Evolutionary conservation across 2,113 vertebrate species (phyloP).

Genomic region (Phycodurus eques): DNA sequence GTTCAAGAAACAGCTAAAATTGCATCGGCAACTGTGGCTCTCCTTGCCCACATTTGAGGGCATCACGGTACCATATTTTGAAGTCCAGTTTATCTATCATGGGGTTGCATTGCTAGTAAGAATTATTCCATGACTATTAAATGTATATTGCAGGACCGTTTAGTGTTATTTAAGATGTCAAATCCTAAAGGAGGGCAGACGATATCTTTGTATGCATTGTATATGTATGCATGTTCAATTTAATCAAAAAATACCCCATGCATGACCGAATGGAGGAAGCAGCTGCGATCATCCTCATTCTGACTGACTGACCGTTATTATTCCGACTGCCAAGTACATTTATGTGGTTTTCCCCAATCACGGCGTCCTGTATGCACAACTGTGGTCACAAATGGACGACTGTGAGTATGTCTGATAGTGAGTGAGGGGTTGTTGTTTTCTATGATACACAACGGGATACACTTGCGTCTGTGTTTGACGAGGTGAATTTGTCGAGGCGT

Average conservation of each 20-base stretch:
- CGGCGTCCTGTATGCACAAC: not conserved
- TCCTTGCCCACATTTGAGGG: too few relatives aligned
- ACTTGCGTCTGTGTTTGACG: not conserved
- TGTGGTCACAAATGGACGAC: not conserved
- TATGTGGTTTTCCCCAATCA: slow-evolving; percentile 29
- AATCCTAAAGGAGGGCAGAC: not conserved
- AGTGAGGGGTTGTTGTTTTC: slow-evolving; percentile 6
- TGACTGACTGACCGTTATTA: slow-evolving; percentile 3
- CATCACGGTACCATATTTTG: too few relatives aligned
- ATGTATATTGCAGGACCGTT: too few relatives aligned
- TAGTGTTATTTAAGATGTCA: too few relatives aligned
- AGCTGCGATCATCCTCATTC: slow-evolving; percentile 4
- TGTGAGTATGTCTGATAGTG: not conserved
- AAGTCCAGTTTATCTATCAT: too few relatives aligned
- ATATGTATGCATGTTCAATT: not conserved
- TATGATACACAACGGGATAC: not conserved
- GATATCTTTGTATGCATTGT: not conserved
- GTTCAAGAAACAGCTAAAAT: too few relatives aligned
- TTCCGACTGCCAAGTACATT: slow-evolving; percentile 18
- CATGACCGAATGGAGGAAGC: not conserved
- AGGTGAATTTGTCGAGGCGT: not conserved
- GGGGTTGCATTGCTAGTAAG: too few relatives aligned
- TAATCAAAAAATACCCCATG: not conserved
- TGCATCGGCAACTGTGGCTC: too few relatives aligned
- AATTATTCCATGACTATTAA: too few relatives aligned